Conservation (phyloP, 2,888 invertebrate genomes). For the Rhagonycha fulva region DNA sequence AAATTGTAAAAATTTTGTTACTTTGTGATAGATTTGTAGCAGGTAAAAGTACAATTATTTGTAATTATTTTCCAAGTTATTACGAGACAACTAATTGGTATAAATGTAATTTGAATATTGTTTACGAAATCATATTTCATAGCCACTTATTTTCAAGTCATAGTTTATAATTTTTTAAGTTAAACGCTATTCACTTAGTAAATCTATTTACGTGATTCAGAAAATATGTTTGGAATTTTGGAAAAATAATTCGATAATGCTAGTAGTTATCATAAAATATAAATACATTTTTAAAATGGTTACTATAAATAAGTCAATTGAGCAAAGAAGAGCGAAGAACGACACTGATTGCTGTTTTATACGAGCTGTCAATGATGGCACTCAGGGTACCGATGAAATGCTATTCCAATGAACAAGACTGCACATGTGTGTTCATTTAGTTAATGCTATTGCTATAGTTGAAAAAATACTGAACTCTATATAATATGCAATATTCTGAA, state of each 20-base stretch:
- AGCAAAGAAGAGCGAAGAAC: constrained; percentile 32
- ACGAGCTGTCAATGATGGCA: constrained; percentile 44
- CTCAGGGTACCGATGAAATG: constrained; percentile 40
- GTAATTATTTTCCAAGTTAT: too few species aligned
- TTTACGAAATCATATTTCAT: not conserved
- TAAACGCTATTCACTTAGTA: constrained; percentile 41
- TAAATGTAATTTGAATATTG: not conserved
- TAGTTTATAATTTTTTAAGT: constrained; percentile 39
- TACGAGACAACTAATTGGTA: too few species aligned
- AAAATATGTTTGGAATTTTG: constrained; percentile 45
- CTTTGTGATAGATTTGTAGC: too few species aligned
- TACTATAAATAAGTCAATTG: constrained; percentile 43
- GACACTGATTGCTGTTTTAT: constrained; percentile 36
- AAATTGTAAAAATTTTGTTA: not conserved
- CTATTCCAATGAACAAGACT: constrained; percentile 20
- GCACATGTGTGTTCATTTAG: constrained; percentile 25
- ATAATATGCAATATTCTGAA: not conserved
- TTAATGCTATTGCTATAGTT: not conserved
- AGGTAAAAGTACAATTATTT: not conserved
- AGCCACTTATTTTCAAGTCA: constrained; percentile 22
- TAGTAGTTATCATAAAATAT: constrained; percentile 35
- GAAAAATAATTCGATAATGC: constrained; percentile 43
- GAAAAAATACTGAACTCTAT: not conserved
- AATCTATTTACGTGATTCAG: constrained; percentile 44
- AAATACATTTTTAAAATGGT: constrained; percentile 38